These are phyloP conservation scores for Heteronetta atricapilla DNA, from an alignment of 2,113 vertebrate species.

Conservation along the genomic window DNA sequence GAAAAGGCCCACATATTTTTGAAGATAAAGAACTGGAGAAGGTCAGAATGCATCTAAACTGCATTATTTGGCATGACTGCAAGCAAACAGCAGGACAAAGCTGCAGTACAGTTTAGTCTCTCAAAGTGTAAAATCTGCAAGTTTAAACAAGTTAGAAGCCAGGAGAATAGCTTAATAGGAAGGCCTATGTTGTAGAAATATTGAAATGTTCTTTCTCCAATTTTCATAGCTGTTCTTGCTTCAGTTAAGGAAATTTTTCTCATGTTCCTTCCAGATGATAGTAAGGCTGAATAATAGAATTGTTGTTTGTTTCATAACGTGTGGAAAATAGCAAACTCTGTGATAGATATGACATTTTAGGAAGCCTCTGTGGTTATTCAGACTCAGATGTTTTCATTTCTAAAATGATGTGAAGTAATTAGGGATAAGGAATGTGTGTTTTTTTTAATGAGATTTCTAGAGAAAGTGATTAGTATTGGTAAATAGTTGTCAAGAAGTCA, in stretches of 20 bases:
- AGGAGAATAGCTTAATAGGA: not conserved
- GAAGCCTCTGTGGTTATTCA: not conserved
- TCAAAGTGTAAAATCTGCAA: not conserved
- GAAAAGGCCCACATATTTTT: not conserved
- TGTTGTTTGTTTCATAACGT: not conserved
- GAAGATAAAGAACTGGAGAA: not conserved
- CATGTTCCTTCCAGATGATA: not conserved
- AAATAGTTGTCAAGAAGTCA: not conserved
- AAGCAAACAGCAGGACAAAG: not conserved
- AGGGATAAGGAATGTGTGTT: not conserved
- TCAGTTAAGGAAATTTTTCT: not conserved
- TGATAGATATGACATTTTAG: not conserved
- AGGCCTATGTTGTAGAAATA: not conserved
- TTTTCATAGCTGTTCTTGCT: not conserved
- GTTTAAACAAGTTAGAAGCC: not conserved
- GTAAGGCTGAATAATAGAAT: not conserved
- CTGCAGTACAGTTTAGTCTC: not conserved
- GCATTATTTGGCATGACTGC: not conserved
- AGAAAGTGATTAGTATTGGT: not conserved
- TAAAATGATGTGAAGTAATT: not conserved
- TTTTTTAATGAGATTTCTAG: not conserved
- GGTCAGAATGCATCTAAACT: not conserved
- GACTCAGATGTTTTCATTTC: not conserved
- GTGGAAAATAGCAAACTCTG: not conserved
- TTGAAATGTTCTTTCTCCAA: not conserved